A percentile compares a stretch with the other conserved stretches of the same genome.
phyloP scores from a whole-genome alignment of 2,888 invertebrate genomes.

The Mantis religiosa region DNA sequence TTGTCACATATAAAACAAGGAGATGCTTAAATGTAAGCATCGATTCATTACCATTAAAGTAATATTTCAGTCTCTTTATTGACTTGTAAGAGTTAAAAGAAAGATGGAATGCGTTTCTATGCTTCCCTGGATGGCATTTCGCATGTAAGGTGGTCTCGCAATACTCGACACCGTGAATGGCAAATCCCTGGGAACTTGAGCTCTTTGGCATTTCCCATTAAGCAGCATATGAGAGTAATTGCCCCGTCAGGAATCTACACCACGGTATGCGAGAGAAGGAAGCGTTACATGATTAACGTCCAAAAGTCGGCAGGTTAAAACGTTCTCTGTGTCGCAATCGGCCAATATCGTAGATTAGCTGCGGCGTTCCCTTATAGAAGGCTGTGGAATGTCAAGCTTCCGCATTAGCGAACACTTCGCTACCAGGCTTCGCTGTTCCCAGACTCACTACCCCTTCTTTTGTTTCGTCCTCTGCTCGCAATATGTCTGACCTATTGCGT shows the following conservation, averaged over 20 bases:
- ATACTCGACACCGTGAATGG: background rate
- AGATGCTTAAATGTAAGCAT: too few species aligned
- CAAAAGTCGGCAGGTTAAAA: background rate
- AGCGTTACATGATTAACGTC: background rate
- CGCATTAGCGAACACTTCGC: background rate
- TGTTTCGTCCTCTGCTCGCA: too few species aligned
- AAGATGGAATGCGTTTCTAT: too few species aligned
- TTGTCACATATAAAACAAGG: too few species aligned
- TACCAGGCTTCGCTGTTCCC: background rate
- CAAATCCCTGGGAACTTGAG: background rate
- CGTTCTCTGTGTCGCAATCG: background rate
- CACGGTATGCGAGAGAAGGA: background rate
- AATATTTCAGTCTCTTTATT: too few species aligned
- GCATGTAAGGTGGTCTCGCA: too few species aligned
- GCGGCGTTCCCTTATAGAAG: background rate
- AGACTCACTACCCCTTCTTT: too few species aligned
- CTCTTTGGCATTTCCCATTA: background rate
- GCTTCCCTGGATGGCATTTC: too few species aligned
- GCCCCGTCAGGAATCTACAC: background rate
- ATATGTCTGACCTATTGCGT: too few species aligned
- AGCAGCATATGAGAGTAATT: background rate
- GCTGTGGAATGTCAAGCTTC: background rate
- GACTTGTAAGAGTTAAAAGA: too few species aligned
- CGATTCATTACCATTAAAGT: too few species aligned
- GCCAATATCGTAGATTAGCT: background rate